Evolutionary conservation across 2,888 invertebrate genomes (phyloP).

Genomic region (Conchocele bisecta): DNA sequence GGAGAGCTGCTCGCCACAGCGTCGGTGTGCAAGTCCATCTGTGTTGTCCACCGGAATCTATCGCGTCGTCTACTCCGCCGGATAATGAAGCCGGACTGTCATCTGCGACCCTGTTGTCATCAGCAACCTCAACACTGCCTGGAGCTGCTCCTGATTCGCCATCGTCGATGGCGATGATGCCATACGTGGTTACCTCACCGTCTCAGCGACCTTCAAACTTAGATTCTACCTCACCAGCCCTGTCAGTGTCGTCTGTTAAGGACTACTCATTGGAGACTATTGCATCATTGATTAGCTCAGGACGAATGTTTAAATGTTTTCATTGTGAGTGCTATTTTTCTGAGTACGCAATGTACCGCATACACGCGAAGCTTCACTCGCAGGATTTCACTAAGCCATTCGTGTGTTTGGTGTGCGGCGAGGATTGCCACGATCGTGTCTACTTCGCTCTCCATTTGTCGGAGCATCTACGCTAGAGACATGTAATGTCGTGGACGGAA

Average conservation of each 20-base stretch:
- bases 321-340: slow-evolving; percentile 77
- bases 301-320: slow-evolving; percentile 74
- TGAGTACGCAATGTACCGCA: slow-evolving; percentile 76
- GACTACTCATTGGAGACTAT: slow-evolving; percentile 69
- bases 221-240: slow-evolving; percentile 55
- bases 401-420: slow-evolving; percentile 72
- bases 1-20: slow-evolving; percentile 23
- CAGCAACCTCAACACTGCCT: slow-evolving; percentile 16
- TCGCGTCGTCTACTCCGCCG: slow-evolving; percentile 8
- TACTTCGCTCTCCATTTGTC: slow-evolving; percentile 75
- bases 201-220: slow-evolving; percentile 46
- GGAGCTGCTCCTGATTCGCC: slow-evolving; percentile 39
- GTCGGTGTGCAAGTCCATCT: slow-evolving; percentile 66
- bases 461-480: slow-evolving; percentile 72
- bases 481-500: too few relatives aligned
- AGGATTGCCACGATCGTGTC: slow-evolving; percentile 76
- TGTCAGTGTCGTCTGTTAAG: slow-evolving; percentile 57
- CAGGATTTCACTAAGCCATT: slow-evolving; percentile 68
- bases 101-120: slow-evolving; percentile 6
- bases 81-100: slow-evolving; percentile 31
- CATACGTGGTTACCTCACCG: slow-evolving; percentile 56
- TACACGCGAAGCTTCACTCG: slow-evolving; percentile 73
- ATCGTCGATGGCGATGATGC: slow-evolving; percentile 47
- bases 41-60: slow-evolving; percentile 58
- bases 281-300: slow-evolving; percentile 68